A percentile compares a stretch with the other conserved stretches of the same genome.
Evolutionary conservation across 2,797 vertebrate genomes (phyloP).

Genomic region (Threskiornis aethiopicus): DNA sequence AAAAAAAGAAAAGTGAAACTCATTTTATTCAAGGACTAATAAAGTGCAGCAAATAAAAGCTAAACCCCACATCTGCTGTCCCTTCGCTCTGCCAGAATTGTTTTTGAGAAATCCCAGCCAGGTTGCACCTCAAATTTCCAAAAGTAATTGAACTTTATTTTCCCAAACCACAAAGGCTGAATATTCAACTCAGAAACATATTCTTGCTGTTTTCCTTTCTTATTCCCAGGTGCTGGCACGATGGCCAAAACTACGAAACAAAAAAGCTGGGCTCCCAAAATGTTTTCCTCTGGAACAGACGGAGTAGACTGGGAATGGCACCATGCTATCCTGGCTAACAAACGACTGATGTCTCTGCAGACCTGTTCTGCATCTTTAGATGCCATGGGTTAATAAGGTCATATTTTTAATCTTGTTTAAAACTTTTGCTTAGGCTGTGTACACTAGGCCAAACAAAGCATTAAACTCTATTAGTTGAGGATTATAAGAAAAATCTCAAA

Average conservation of each 20-base stretch:
- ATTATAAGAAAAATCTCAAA: conserved; percentile 65
- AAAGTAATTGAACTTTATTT: background rate
- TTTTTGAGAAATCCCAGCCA: background rate
- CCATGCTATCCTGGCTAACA: background rate
- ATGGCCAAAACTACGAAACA: background rate
- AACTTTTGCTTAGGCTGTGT: conserved; percentile 41
- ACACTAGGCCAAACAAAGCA: conserved; percentile 57
- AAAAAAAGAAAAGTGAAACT: background rate
- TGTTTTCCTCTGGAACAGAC: background rate
- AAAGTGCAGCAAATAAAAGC: background rate
- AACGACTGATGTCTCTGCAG: background rate
- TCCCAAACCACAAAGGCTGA: background rate
- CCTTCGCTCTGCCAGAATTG: background rate
- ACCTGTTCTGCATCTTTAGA: background rate
- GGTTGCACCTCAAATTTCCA: background rate
- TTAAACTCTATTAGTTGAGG: conserved; percentile 61
- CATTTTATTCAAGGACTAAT: background rate
- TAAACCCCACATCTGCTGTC: background rate
- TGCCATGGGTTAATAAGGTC: conserved; percentile 52
- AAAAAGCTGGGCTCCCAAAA: background rate
- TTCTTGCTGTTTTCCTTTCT: background rate
- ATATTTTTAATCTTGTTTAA: conserved; percentile 57
- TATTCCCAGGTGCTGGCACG: background rate
- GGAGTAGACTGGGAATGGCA: background rate
- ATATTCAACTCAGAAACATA: background rate